Conservation (phyloP, 2,888 invertebrate species). For the Tineola bisselliella region DNA sequence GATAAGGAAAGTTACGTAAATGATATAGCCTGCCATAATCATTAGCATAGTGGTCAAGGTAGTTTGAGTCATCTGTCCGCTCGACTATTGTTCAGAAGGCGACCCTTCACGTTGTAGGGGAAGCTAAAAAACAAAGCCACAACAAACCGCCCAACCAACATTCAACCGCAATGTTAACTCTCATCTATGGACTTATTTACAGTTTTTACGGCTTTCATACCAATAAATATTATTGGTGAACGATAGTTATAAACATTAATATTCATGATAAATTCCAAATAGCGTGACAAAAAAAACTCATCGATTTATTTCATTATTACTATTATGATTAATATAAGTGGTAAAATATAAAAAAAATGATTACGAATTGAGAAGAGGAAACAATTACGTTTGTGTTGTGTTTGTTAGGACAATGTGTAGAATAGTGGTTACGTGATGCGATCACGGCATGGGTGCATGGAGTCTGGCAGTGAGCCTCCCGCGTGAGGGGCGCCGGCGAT, state of each 20-base stretch:
- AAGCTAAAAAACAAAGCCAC: not conserved
- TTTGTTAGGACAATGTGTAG: not conserved
- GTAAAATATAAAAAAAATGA: not conserved
- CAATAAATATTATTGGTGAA: too few species aligned
- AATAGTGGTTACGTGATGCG: conserved; percentile 7
- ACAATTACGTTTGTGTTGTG: not conserved
- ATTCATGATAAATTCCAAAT: not conserved
- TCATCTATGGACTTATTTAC: not conserved
- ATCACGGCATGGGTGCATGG: conserved; percentile 1
- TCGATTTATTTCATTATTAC: not conserved
- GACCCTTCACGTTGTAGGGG: conserved; percentile 1
- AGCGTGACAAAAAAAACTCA: not conserved
- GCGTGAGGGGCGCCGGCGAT: conserved; percentile 10
- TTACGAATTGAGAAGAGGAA: not conserved
- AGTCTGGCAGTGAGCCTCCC: not conserved
- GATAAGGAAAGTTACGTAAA: not conserved
- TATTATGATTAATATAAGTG: not conserved
- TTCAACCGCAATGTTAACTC: not conserved
- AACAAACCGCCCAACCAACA: not conserved
- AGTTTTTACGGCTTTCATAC: not conserved
- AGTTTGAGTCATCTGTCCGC: conserved; percentile 3
- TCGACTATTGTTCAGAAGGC: not conserved
- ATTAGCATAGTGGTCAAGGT: conserved; percentile 6
- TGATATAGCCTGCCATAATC: not conserved
- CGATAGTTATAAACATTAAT: not conserved